Evolutionary conservation across 2,113 vertebrate species (phyloP).

Genomic region (Pelobates fuscus): DNA sequence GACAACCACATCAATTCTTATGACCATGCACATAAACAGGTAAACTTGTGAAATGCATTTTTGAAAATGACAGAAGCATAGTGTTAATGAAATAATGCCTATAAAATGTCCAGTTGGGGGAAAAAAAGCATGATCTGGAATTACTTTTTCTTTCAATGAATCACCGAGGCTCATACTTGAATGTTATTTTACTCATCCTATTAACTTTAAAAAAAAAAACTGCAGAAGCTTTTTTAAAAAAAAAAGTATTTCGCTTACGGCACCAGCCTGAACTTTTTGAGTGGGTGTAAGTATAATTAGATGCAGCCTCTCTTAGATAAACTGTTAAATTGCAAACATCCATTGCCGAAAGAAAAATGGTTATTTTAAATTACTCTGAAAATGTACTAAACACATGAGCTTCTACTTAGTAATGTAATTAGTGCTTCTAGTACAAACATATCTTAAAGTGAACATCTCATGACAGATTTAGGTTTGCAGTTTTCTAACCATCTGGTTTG

Average conservation of each 20-base stretch:
- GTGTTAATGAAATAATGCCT: background rate
- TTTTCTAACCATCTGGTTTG: no score
- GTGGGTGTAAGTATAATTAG: conserved; percentile 16
- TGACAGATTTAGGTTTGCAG: no score
- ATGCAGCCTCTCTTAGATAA: conserved; percentile 17
- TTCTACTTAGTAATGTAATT: no score
- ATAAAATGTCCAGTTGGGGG: background rate
- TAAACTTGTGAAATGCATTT: conserved; percentile 61
- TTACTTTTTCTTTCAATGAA: conserved; percentile 20
- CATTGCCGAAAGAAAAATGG: conserved; percentile 8
- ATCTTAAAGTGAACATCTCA: no score
- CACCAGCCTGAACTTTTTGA: conserved; percentile 12
- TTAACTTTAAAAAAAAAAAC: background rate
- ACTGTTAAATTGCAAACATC: conserved; percentile 14
- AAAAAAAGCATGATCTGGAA: background rate
- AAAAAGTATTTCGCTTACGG: background rate
- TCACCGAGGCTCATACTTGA: background rate
- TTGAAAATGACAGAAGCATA: conserved; percentile 6
- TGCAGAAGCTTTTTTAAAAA: conserved; percentile 1
- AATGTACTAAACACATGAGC: conserved; percentile 21
- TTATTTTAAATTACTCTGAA: conserved; percentile 21
- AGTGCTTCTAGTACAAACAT: no score
- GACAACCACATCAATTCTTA: conserved; percentile 99
- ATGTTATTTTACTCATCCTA: background rate
- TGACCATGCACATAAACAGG: conserved; percentile 98